phyloP scores from a whole-genome alignment of 2,888 invertebrate genomes.

The Craniophora ligustri region DNA sequence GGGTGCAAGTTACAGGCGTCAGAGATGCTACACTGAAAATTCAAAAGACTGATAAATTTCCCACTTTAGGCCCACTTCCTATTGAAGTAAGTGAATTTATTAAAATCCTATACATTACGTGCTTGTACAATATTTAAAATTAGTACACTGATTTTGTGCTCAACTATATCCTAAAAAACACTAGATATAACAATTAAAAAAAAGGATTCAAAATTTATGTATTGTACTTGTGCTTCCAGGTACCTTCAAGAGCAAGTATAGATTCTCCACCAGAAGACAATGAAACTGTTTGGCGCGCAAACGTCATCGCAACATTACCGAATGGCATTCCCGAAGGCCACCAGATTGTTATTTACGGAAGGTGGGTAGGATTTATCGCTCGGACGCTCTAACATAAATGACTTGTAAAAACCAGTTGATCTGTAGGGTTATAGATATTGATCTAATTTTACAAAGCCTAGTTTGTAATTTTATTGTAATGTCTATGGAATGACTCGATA shows the following conservation, averaged over 20 bases:
- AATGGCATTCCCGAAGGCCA: constrained; percentile 85
- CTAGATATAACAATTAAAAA: too few relatives aligned
- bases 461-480: too few relatives aligned
- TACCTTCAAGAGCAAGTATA: constrained; percentile 65
- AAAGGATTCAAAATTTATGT: not conserved
- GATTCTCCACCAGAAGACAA: constrained; percentile 66
- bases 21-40: constrained; percentile 91
- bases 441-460: too few relatives aligned
- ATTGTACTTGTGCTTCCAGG: constrained; percentile 59
- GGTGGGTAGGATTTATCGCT: constrained; percentile 56
- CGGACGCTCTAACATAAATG: not conserved
- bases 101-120: too few relatives aligned
- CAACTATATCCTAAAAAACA: too few relatives aligned
- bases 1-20: constrained; percentile 89
- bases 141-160: too few relatives aligned
- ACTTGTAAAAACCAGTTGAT: not conserved
- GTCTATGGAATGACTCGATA: too few relatives aligned
- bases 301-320: constrained; percentile 80
- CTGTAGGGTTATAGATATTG: too few relatives aligned
- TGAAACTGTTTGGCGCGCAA: constrained; percentile 76
- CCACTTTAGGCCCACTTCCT: constrained; percentile 66
- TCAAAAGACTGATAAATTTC: constrained; percentile 86
- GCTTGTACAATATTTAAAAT: too few relatives aligned
- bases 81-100: constrained; percentile 66
- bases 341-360: constrained; percentile 80